Percentiles rank a stretch among this genome's conserved stretches.
Evolutionary conservation across 2,113 vertebrate species (phyloP).

Genomic region (Poeciliopsis prolifica): DNA sequence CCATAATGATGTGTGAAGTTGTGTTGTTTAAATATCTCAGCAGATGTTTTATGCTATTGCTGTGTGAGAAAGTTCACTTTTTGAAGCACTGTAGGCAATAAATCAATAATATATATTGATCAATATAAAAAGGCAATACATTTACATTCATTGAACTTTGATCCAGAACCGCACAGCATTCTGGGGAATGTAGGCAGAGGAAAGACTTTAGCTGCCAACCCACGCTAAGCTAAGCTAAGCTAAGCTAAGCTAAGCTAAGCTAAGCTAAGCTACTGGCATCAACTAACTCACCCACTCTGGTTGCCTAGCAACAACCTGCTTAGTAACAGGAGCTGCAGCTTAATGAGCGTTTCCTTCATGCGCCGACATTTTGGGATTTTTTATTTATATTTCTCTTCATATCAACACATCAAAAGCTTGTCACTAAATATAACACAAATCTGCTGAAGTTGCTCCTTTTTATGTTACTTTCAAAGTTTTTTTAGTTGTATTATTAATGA

Average conservation of each 20-base stretch:
- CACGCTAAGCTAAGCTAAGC: too few relatives aligned
- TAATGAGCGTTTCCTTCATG: background rate
- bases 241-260: too few relatives aligned
- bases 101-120: conserved; percentile 1
- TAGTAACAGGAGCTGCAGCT: too few relatives aligned
- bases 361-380: background rate
- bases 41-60: background rate
- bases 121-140: too few relatives aligned
- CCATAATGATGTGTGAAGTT: background rate
- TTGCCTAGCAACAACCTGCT: background rate
- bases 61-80: conserved; percentile 10
- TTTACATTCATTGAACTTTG: too few relatives aligned
- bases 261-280: too few relatives aligned
- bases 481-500: background rate
- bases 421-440: background rate
- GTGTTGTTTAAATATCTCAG: background rate
- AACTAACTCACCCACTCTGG: too few relatives aligned
- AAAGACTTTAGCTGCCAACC: background rate
- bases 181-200: too few relatives aligned
- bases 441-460: background rate
- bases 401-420: background rate
- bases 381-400: background rate
- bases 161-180: too few relatives aligned
- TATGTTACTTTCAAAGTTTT: background rate
- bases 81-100: conserved; percentile 5